phyloP scores from a whole-genome alignment of 2,888 invertebrate species.

The Dromius quadrimaculatus region DNA sequence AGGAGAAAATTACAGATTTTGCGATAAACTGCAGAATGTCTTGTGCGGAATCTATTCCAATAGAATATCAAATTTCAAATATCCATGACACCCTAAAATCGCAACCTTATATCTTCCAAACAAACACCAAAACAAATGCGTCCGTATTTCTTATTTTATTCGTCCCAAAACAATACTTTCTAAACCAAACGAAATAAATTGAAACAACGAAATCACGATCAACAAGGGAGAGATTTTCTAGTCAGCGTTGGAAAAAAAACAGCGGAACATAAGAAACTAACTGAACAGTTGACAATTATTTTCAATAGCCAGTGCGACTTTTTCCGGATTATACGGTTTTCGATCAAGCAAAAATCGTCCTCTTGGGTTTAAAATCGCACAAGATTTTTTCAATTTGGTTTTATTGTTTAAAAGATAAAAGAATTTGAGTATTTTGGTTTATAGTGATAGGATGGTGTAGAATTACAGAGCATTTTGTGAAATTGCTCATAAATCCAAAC shows the following conservation, averaged over 20 bases:
- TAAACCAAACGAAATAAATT: neutral
- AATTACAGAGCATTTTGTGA: neutral
- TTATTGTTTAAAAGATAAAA: slow-evolving; percentile 5
- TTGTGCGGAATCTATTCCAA: too few species aligned
- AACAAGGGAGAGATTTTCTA: neutral
- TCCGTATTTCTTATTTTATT: slow-evolving; percentile 5
- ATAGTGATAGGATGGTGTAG: neutral
- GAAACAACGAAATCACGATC: neutral
- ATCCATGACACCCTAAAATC: too few species aligned
- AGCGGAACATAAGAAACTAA: slow-evolving; percentile 59
- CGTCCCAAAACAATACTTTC: slow-evolving; percentile 10
- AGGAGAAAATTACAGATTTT: too few species aligned
- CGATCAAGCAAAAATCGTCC: slow-evolving; percentile 61
- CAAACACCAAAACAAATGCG: neutral
- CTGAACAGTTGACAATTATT: slow-evolving; percentile 65
- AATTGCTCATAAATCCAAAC: too few species aligned
- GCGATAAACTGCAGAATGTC: too few species aligned
- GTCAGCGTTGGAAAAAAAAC: neutral
- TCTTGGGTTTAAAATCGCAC: slow-evolving; percentile 60
- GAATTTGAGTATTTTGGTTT: slow-evolving; percentile 4
- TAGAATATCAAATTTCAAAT: too few species aligned
- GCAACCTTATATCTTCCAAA: too few species aligned
- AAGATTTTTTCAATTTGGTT: slow-evolving; percentile 35
- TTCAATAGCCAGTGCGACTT: slow-evolving; percentile 55
- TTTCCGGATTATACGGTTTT: slow-evolving; percentile 56